These are phyloP conservation scores for Drosophila athabasca DNA, from an alignment of 1,140 invertebrate species.

Conservation along the genomic window DNA sequence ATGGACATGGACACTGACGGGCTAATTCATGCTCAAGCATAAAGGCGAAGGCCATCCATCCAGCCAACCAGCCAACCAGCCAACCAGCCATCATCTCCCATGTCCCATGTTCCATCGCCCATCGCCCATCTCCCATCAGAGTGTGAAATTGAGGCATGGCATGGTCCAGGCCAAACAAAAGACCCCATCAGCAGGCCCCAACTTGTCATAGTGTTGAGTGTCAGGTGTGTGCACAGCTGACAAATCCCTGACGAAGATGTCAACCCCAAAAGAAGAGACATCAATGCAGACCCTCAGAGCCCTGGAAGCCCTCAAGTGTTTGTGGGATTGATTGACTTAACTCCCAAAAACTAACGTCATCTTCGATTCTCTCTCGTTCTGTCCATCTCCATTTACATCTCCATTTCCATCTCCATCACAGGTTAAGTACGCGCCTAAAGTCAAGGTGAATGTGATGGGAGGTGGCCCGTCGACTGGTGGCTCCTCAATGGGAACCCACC, in stretches of 20 bases:
- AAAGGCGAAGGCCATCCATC: slow-evolving; percentile 23
- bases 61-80: too few species aligned
- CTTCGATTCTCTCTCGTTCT: background rate
- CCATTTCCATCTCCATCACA: slow-evolving; percentile 65
- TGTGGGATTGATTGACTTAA: slow-evolving; percentile 7
- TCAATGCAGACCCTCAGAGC: background rate
- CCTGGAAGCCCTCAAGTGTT: slow-evolving; percentile 2
- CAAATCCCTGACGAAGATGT: slow-evolving; percentile 47
- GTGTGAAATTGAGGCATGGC: slow-evolving; percentile 27
- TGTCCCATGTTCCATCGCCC: too few species aligned
- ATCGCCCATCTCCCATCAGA: background rate
- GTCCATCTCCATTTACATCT: background rate
- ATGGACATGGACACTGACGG: slow-evolving; percentile 64
- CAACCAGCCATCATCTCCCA: background rate
- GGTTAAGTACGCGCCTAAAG: slow-evolving; percentile 95
- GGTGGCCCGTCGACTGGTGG: too few species aligned
- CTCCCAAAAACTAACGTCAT: background rate
- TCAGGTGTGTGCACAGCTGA: slow-evolving; percentile 34
- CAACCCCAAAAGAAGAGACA: slow-evolving; percentile 12
- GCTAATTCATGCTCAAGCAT: slow-evolving; percentile 63
- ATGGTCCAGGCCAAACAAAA: slow-evolving; percentile 10
- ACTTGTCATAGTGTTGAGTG: too few species aligned
- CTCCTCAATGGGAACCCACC: slow-evolving; percentile 42
- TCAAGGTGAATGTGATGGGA: slow-evolving; percentile 85
- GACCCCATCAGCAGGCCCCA: too few species aligned